Evolutionary conservation across 1,140 invertebrate species (phyloP).

Genomic region (Drosophila simulans): DNA sequence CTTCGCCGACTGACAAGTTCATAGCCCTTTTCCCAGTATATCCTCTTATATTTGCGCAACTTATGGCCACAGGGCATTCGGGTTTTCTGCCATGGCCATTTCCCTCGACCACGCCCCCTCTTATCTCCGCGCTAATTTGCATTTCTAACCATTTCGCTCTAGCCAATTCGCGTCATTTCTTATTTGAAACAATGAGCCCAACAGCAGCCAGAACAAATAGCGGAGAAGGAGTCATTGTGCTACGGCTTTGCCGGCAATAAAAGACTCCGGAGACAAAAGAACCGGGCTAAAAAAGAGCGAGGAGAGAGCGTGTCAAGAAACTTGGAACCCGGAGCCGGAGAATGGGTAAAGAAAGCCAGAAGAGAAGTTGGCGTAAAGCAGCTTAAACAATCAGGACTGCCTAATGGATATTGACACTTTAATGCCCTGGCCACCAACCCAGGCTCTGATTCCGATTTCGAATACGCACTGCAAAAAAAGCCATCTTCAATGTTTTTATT

Average conservation of each 20-base stretch:
- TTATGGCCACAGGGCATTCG: conserved; percentile 55
- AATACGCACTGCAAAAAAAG: conserved; percentile 15
- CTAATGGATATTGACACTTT: conserved; percentile 83
- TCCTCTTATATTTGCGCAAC: conserved; percentile 7
- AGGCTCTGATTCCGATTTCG: conserved; percentile 24
- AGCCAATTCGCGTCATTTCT: conserved; percentile 81
- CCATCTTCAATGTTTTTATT: too few species aligned
- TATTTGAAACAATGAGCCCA: conserved; percentile 81
- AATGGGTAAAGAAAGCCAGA: conserved; percentile 52
- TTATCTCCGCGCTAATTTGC: conserved; percentile 73
- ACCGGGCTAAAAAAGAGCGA: conserved; percentile 3
- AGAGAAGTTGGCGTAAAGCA: conserved; percentile 80
- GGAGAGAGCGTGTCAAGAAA: conserved; percentile 45
- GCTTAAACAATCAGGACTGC: conserved; percentile 81
- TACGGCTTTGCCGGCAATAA: conserved; percentile 63
- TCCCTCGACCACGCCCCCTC: conserved; percentile 17
- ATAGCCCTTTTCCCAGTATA: conserved; percentile 13
- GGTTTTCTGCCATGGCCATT: conserved; percentile 57
- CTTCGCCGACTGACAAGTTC: conserved; percentile 2
- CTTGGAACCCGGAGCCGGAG: conserved; percentile 7
- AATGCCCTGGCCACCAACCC: conserved; percentile 63
- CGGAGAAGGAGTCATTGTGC: conserved; percentile 70
- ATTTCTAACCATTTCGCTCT: conserved; percentile 79
- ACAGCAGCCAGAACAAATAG: conserved; percentile 63
- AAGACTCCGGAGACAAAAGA: conserved; percentile 65